Evolutionary conservation across 1,140 invertebrate species (phyloP).

Genomic region (Bombus difficillimus): DNA sequence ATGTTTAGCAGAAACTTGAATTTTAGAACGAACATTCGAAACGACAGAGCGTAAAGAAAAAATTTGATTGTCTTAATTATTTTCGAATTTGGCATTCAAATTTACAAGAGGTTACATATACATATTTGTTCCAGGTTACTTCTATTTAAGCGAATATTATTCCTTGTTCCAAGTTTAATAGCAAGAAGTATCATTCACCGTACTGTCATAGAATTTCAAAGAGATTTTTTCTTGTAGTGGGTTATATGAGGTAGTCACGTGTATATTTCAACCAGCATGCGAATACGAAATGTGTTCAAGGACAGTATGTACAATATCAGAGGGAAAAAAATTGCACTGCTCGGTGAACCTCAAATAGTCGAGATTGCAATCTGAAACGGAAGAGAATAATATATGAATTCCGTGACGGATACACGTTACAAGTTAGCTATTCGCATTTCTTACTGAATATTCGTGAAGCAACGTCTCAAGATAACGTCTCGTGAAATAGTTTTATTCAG

Average conservation of each 20-base stretch:
- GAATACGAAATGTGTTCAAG: not conserved
- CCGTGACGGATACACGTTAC: not conserved
- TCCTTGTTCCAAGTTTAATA: not conserved
- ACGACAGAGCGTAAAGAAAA: too few relatives aligned
- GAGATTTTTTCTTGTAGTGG: not conserved
- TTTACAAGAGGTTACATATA: too few relatives aligned
- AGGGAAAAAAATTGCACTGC: not conserved
- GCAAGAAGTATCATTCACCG: not conserved
- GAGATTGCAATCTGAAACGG: conserved; percentile 20
- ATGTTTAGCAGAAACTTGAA: too few relatives aligned
- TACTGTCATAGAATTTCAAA: not conserved
- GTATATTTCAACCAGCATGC: not conserved
- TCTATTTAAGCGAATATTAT: not conserved
- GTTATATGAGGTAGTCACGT: not conserved
- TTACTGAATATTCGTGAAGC: not conserved
- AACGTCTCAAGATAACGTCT: not conserved
- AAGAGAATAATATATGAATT: not conserved
- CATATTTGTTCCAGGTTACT: not conserved
- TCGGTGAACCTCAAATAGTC: not conserved
- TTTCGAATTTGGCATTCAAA: too few relatives aligned
- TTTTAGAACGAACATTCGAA: too few relatives aligned
- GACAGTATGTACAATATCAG: not conserved
- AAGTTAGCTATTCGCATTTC: not conserved
- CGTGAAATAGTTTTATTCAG: not conserved
- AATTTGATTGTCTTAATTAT: too few relatives aligned